Percentiles rank a stretch among this genome's conserved stretches.
These are phyloP conservation scores for Micoletzkya japonica DNA, from an alignment of 2,888 invertebrate species.

Conservation along the genomic window DNA sequence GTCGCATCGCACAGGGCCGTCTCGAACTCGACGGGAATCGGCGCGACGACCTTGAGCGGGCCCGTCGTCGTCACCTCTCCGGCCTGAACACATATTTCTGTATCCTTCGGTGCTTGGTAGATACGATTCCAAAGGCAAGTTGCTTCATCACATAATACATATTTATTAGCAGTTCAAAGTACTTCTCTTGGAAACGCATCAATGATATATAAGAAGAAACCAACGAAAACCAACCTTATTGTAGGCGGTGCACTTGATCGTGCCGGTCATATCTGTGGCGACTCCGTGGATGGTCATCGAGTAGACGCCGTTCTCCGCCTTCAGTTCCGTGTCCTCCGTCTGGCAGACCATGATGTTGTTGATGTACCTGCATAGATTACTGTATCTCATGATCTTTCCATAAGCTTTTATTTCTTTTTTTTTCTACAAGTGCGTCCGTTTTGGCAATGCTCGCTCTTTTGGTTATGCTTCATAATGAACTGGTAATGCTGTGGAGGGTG, in stretches of 20 bases:
- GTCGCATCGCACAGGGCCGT: slow-evolving; percentile 63
- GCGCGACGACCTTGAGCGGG: slow-evolving; percentile 58
- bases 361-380: slow-evolving; percentile 64
- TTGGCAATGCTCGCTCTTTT: too few species aligned
- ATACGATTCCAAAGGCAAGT: background rate
- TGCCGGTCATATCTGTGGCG: slow-evolving; percentile 67
- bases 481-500: too few species aligned
- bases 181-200: background rate
- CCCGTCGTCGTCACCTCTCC: slow-evolving; percentile 66
- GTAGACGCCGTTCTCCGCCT: slow-evolving; percentile 63
- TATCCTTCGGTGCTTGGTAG: background rate
- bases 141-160: background rate
- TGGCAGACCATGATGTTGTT: slow-evolving; percentile 56
- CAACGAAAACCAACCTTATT: slow-evolving; percentile 64
- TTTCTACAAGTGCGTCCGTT: too few species aligned
- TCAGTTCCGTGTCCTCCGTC: slow-evolving; percentile 62
- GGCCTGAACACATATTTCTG: slow-evolving; percentile 27
- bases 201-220: too few species aligned
- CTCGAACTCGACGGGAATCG: slow-evolving; percentile 64
- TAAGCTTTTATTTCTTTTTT: background rate
- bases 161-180: background rate
- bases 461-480: too few species aligned
- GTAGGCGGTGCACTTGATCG: slow-evolving; percentile 68
- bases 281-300: slow-evolving; percentile 66
- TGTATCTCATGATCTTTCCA: background rate